Evolutionary conservation across 37 sponge, comb jelly and placozoan genomes (phyloP), one percentile per base, ranked within the genome.

Genomic region (Oscarella lobularis): DNA sequence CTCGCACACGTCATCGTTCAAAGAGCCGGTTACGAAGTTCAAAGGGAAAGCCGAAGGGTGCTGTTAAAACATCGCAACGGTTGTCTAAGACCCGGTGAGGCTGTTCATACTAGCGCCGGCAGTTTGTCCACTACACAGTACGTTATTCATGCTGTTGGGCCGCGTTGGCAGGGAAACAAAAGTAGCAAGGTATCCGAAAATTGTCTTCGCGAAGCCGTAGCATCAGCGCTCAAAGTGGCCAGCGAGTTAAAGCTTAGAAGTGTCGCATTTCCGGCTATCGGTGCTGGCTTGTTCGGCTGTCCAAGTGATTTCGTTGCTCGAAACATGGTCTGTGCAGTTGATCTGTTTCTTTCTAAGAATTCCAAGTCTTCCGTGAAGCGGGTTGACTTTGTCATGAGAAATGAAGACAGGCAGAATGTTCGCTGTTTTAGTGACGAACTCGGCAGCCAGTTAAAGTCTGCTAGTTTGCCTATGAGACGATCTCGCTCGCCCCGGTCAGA

Each of bases 281-380:
- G 60, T 48, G 60, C 60, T 48, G 60, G 60, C 20, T 9, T 9
- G 20, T 48, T 48, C 20, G 60, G 60, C 9, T 48, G 60, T 48
- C 60, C 60, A 48, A 48, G 60, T 48, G 60, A 48, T 20, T 48
- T 48, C 20, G 60, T 48, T 48, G 60, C 60, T 48, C 60, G 20
- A 48, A 9, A 48, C 60, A 48, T 48, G 60, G 60, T 48, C 9
- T 9, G 20, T 27, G 20, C 60, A 9, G 20, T 48, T 48, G 60
- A 48, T 48, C 14, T 27, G 20, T 48, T 48, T 48, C 60, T 48
- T 9, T 9, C 60, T 27, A 48, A 9, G 9, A 27, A 9, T 48
- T 9, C 9, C 60, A 27, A 9, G 20, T 27, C 60, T 20, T 9
- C 20, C 60, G 60, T 48, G 20, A 48, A 48, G 60, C 14, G 20